Evolutionary conservation across 2,888 invertebrate genomes (phyloP).

Genomic region (Apomyelois bistriatella): DNA sequence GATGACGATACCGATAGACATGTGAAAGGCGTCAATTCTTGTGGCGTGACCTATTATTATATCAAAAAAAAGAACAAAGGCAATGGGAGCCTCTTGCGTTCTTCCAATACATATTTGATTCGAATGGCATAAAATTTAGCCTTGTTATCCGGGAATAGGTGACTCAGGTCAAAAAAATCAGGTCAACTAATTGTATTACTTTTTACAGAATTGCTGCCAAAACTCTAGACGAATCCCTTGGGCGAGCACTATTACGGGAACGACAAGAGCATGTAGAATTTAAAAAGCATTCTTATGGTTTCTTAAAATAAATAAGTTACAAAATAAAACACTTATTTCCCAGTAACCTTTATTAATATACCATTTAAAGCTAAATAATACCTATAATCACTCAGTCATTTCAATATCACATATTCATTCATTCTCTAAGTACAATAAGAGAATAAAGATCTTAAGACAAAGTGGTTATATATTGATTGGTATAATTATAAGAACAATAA

Average conservation of each 20-base stretch:
- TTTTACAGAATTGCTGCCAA: conserved; percentile 77
- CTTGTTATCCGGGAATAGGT: too few species aligned
- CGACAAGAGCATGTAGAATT: conserved; percentile 45
- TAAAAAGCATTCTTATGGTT: conserved; percentile 76
- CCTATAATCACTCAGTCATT: conserved; percentile 28
- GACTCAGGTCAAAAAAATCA: too few species aligned
- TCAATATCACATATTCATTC: conserved; percentile 34
- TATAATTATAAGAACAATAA: too few species aligned
- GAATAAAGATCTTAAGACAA: background rate
- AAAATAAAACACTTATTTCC: conserved; percentile 22
- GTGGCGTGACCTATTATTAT: too few species aligned
- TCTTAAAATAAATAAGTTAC: conserved; percentile 65
- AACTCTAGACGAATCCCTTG: conserved; percentile 84
- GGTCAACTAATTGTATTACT: background rate
- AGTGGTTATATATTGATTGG: background rate
- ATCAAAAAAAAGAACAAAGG: too few species aligned
- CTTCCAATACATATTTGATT: too few species aligned
- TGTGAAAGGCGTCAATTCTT: too few species aligned
- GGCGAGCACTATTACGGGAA: conserved; percentile 82
- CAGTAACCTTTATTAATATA: conserved; percentile 39
- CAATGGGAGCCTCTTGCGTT: too few species aligned
- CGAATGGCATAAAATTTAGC: too few species aligned
- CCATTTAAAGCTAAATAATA: conserved; percentile 5
- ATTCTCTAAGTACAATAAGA: conserved; percentile 14
- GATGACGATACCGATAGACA: too few species aligned